Conservation (phyloP, 2,888 invertebrate species). For the Gryllus longicercus region DNA sequence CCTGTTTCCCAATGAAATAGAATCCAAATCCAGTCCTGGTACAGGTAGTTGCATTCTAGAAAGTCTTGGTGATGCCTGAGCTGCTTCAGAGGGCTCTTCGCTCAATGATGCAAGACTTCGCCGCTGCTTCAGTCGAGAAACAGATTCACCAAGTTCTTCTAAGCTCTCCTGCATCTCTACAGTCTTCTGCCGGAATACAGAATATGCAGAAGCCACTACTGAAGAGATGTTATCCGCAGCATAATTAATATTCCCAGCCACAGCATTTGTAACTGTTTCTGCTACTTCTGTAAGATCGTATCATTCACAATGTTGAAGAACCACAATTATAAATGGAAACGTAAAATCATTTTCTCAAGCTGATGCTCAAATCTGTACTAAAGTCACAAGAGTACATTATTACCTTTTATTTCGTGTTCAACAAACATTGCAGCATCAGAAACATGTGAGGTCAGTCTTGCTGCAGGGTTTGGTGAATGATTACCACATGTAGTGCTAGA, state of each 20-base stretch:
- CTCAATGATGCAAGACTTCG: slow-evolving; percentile 37
- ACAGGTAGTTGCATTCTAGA: slow-evolving; percentile 26
- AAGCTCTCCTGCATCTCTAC: slow-evolving; percentile 42
- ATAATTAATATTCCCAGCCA: slow-evolving; percentile 49
- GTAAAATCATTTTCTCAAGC: too few species aligned
- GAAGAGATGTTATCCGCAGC: slow-evolving; percentile 45
- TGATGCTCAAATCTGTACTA: too few species aligned
- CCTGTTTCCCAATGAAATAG: slow-evolving; percentile 38
- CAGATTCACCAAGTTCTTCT: slow-evolving; percentile 40
- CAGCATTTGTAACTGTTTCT: slow-evolving; percentile 50
- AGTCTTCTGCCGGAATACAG: slow-evolving; percentile 51
- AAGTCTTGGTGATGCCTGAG: slow-evolving; percentile 28
- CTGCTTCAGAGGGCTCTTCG: slow-evolving; percentile 31
- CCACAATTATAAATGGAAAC: not conserved
- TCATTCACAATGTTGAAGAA: not conserved
- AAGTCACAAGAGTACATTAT: too few species aligned
- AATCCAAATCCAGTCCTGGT: slow-evolving; percentile 39
- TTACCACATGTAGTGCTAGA: slow-evolving; percentile 35
- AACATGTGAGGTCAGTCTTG: slow-evolving; percentile 43
- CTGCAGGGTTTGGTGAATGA: slow-evolving; percentile 41
- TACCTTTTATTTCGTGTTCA: slow-evolving; percentile 53
- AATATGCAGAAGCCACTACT: slow-evolving; percentile 51
- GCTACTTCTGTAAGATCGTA: slow-evolving; percentile 47
- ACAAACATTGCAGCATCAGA: slow-evolving; percentile 52
- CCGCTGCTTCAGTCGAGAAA: slow-evolving; percentile 37